Evolutionary conservation across 2,113 vertebrate species (phyloP), one percentile per base, ranked within the genome.

Genomic region (Etia nguti): DNA sequence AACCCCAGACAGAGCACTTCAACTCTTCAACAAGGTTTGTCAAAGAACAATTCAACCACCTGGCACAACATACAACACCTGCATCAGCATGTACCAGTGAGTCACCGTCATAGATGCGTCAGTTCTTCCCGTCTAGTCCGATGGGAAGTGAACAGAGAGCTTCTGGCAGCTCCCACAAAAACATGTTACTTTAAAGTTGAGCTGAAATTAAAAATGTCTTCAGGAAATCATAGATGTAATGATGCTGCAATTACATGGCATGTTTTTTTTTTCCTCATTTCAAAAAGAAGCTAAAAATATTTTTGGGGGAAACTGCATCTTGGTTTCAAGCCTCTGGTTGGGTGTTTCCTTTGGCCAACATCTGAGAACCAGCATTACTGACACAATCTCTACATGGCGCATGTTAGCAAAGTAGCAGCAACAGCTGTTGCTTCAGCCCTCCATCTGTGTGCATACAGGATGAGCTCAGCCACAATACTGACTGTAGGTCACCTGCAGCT

Each of bases 61-160:
- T 87, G 92, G 85, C 60, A 65, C 80, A 18, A 77, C 29, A 68
- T n/a, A 11, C 38, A 84, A 90, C 89, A 92, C 92, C 92, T 94
- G 93, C 91, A 91, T 60, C 86, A 83, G 87, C 87, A 87, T 70
- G 91, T 68, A 88, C 57, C 85, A 36, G 80, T 93, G 93, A 92
- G 85, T 93, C 92, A 94, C 80, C 7, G 2, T 79, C 81, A 81
- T 81, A 56, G 9, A 83, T 90, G 84, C 62, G 90, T 89, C 90
- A 87, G 73, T 48, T 88, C 86, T 87, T 92, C 91, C 79, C 10
- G 55, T 62, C 56, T 89, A 3, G 7, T 68, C 31, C 73, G 86
- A 89, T 82, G 41, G 86, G 83, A 91, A 86, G 48, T 43, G 77
- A 89, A 86, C 79, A 43, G 20, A 34, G 68, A 62, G 54, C 75